These are phyloP conservation scores for Spatula versicolor DNA, from an alignment of 2,797 vertebrate genomes.

Conservation along the genomic window DNA sequence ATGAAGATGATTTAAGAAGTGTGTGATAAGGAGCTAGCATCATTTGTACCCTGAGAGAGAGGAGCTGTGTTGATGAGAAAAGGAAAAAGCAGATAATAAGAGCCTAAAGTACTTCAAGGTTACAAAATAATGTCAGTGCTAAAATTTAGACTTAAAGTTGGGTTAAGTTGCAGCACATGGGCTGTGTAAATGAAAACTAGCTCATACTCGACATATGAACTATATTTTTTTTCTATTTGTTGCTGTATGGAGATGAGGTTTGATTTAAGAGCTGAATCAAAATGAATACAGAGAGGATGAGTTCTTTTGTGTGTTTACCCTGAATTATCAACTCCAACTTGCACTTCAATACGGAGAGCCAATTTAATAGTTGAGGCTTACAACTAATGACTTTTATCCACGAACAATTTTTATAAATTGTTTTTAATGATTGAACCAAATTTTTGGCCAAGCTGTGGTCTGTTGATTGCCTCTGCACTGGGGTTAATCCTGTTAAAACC, in stretches of 20 bases:
- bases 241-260: background rate
- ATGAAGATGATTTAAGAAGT: constrained; percentile 11
- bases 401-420: constrained; percentile 9
- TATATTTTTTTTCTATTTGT: background rate
- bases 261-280: background rate
- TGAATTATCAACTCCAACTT: background rate
- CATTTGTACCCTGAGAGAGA: constrained; percentile 38
- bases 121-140: constrained; percentile 10
- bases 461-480: constrained; percentile 22
- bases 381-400: background rate
- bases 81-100: background rate
- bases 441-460: constrained; percentile 10
- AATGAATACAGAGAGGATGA: background rate
- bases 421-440: constrained; percentile 22
- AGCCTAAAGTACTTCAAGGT: background rate
- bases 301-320: background rate
- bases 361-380: constrained; percentile 11
- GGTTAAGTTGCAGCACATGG: background rate
- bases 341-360: background rate
- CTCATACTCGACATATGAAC: background rate
- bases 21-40: background rate
- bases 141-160: background rate
- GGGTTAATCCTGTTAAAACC: constrained; percentile 26
- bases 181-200: background rate
- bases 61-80: constrained; percentile 21